Base-by-base conservation (phyloP, 1,140 invertebrate species). In the Lepidurus packardi region DNA sequence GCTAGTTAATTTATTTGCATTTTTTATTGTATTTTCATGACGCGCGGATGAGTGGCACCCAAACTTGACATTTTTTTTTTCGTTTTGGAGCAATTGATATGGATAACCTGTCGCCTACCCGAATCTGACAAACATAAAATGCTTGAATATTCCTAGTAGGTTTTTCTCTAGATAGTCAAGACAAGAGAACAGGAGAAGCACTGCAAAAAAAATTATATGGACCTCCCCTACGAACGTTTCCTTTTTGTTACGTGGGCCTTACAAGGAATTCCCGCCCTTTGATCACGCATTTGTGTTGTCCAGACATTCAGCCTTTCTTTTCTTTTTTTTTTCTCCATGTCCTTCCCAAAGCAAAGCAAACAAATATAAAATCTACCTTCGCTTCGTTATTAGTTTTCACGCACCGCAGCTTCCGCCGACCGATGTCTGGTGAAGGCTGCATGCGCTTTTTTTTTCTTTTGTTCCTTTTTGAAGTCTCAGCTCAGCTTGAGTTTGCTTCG, bases 361-460 rank as follows among this genome's bases (percentile, higher is more conserved):
- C 2, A 34, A 34, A 34, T 4, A 34, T 34, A 34, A 34, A 34
- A 34, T 24, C 5, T 42, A 25, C 41, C 34, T 45, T 79, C 73
- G 16, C 74, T 34, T 53, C 78, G 25, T 53, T 74, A 43, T 76
- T 74, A 75, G 41, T 78, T 74, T 76, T 73, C 75, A 34, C 75
- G 25, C 43, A 42, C 73, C 78, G 42, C 78, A 45, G 24, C 75
- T 74, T 77, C 73, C 75, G n/a, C 75, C 73, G 44, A 42, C 75
- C 65, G 73, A 9, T 76, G 42, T 74, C 73, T 44, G 21, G 45
- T 41, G 53, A 73, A 73, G 73, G 53, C n/a, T 41, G 77, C 9
- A 0, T 24, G 13, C 7, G 10, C 73, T 11, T 16, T n/a, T 16
- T n/a, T 77, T 73, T 24, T 25, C 7, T 21, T 77, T 11, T 16